A percentile compares a stretch with the other conserved stretches of the same genome.
Conservation (phyloP, 2,113 vertebrate genomes). For the Zapus hudsonius region DNA sequence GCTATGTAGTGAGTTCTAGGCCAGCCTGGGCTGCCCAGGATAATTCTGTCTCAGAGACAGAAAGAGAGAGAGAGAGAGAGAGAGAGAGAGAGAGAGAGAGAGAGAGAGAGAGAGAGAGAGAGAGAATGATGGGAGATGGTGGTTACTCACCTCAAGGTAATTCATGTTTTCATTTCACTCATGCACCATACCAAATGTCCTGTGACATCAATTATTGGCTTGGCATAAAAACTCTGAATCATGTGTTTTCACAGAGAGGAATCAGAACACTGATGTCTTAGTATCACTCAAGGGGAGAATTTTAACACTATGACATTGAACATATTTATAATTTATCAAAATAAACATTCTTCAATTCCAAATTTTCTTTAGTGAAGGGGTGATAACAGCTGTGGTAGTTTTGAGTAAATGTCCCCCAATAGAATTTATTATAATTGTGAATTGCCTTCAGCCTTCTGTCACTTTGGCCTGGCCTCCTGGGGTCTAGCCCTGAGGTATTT, state of each 20-base stretch:
- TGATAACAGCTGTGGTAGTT: too few species aligned
- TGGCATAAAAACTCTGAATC: neutral
- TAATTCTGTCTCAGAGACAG: too few species aligned
- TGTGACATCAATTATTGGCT: neutral
- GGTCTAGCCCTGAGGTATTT: too few species aligned
- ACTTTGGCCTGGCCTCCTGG: too few species aligned
- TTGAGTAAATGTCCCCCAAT: too few species aligned
- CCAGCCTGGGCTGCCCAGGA: too few species aligned
- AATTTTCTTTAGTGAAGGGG: neutral
- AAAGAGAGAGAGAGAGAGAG: too few species aligned
- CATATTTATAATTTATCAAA: neutral
- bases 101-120: neutral
- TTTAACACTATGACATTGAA: neutral
- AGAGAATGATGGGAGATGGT: neutral
- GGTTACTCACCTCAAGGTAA: neutral
- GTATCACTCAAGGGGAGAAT: neutral
- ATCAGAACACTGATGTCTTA: neutral
- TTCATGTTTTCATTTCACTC: neutral
- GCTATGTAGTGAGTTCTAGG: too few species aligned
- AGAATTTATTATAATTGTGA: too few species aligned
- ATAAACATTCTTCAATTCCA: neutral
- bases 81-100: neutral
- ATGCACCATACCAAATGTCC: neutral
- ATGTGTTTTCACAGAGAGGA: neutral
- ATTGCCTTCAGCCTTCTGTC: too few species aligned